Percentiles rank a stretch among this genome's conserved stretches.
Conservation (phyloP, 2,113 vertebrate genomes). For the Microcebus lehilahytsara region DNA sequence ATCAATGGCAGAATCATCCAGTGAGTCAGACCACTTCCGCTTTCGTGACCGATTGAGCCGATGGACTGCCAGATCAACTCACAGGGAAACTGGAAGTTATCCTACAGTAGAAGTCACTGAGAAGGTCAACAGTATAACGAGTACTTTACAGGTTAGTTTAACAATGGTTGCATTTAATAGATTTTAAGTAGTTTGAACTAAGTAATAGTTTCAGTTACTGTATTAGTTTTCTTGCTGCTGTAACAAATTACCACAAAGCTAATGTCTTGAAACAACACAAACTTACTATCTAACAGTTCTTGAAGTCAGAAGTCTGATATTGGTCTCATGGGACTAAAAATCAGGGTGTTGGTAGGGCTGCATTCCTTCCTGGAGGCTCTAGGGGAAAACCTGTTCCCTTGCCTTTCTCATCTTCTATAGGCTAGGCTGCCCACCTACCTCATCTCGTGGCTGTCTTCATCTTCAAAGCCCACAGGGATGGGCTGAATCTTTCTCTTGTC, state of each 20-base stretch:
- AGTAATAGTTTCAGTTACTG: not conserved
- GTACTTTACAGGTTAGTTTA: constrained; percentile 91
- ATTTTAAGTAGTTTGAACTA: not conserved
- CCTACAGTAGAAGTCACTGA: constrained; percentile 84
- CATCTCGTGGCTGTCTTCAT: not conserved
- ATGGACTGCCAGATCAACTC: constrained; percentile 75
- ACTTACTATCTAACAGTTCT: not conserved
- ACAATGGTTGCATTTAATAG: not conserved
- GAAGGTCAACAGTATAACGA: constrained; percentile 93
- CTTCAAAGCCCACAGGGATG: not conserved
- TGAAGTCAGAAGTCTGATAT: not conserved
- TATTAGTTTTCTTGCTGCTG: not conserved
- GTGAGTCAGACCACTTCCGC: constrained; percentile 87
- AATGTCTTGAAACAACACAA: constrained; percentile 7
- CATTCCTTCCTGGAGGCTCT: not conserved
- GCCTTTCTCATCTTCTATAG: not conserved
- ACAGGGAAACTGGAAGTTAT: constrained; percentile 66
- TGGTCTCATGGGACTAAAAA: not conserved
- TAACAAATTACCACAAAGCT: not conserved
- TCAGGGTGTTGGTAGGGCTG: not conserved
- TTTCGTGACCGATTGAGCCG: constrained; percentile 73
- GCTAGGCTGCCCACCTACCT: not conserved
- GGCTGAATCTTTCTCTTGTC: not conserved
- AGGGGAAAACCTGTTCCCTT: not conserved
- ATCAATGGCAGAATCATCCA: constrained; percentile 92